Conservation (phyloP, 2,888 invertebrate species). For the Chrysotoxum bicinctum region DNA sequence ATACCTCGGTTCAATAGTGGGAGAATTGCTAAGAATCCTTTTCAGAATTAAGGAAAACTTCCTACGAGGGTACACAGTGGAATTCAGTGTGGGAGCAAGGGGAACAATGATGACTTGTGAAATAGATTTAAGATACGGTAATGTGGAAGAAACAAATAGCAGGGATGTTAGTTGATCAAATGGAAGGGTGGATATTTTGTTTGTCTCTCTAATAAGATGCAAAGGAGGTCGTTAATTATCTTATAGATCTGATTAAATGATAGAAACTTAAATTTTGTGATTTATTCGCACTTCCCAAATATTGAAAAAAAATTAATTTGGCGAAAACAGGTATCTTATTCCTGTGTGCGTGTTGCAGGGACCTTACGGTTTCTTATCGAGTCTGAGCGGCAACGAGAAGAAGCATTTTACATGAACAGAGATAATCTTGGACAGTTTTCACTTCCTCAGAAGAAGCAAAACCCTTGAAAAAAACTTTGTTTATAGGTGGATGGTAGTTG, state of each 20-base stretch:
- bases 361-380: no score
- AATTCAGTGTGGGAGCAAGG: not conserved
- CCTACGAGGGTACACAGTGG: not conserved
- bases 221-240: not conserved
- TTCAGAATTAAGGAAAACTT: not conserved
- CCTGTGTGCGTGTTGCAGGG: no score
- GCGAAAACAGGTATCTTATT: no score
- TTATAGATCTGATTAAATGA: not conserved
- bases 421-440: no score
- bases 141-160: conserved; percentile 24
- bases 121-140: conserved; percentile 40
- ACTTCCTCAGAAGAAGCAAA: no score
- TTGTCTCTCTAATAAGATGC: not conserved
- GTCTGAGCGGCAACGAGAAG: no score
- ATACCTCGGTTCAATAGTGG: not conserved
- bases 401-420: no score
- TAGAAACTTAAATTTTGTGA: no score
- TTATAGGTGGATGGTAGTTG: no score
- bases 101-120: conserved; percentile 26
- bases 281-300: no score
- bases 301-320: no score
- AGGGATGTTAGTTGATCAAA: not conserved
- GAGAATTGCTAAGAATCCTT: conserved; percentile 2
- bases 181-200: not conserved
- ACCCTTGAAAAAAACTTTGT: no score